Conservation (phyloP, 2,113 vertebrate genomes). For the Paracyprichromis sp. region DNA sequence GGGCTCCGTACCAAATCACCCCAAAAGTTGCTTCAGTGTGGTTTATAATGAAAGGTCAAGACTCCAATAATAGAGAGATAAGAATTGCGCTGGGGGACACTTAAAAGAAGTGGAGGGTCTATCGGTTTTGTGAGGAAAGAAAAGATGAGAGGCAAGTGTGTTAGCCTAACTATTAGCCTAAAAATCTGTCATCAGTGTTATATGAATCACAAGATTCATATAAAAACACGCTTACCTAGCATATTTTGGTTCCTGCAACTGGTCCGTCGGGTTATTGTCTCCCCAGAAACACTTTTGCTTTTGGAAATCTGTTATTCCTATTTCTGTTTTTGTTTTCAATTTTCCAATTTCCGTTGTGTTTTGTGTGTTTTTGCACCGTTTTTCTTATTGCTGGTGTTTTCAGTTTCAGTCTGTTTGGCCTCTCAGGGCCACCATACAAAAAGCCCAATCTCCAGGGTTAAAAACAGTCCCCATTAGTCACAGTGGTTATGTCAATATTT, state of each 20-base stretch:
- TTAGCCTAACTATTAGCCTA: neutral
- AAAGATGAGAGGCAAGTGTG: neutral
- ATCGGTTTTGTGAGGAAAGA: neutral
- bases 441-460: rapidly evolving
- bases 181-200: neutral
- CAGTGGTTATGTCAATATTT: neutral
- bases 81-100: neutral
- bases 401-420: neutral
- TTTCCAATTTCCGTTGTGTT: neutral
- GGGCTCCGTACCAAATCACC: rapidly evolving
- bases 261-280: neutral
- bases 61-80: neutral
- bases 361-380: neutral
- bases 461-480: neutral
- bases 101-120: neutral
- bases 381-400: neutral
- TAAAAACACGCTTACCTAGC: neutral
- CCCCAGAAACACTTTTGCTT: neutral
- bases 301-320: neutral
- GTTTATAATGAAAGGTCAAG: neutral
- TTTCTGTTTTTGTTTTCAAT: neutral
- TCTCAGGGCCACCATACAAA: neutral
- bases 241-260: neutral
- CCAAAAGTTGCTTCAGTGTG: neutral
- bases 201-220: neutral